phyloP scores from a whole-genome alignment of 2,113 vertebrate genomes.

The Tiliqua scincoides region DNA sequence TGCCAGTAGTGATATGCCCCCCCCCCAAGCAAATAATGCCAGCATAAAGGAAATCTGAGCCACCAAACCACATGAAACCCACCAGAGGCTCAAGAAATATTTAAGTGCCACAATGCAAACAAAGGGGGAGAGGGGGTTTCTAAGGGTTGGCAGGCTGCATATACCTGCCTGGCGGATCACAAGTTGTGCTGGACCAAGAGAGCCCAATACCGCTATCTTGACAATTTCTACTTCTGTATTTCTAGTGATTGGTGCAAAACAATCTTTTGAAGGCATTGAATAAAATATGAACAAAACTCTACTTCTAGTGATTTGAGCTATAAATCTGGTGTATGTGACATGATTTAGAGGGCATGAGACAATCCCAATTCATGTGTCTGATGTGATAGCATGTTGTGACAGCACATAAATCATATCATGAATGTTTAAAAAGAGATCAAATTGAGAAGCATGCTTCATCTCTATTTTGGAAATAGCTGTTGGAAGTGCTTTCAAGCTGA shows the following conservation, averaged over 20 bases:
- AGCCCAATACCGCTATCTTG: not conserved
- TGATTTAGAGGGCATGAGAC: slow-evolving; percentile 24
- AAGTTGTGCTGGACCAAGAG: not conserved
- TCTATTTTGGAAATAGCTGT: slow-evolving; percentile 23
- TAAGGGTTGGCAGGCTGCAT: not conserved
- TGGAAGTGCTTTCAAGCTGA: slow-evolving; percentile 23
- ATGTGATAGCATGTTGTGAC: not conserved
- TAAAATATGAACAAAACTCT: slow-evolving; percentile 30
- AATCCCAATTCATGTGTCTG: slow-evolving; percentile 28
- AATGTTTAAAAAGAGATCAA: slow-evolving; percentile 10
- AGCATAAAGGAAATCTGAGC: not conserved
- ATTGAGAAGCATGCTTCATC: slow-evolving; percentile 25
- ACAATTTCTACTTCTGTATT: slow-evolving; percentile 27
- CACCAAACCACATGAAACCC: not conserved
- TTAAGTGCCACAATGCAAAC: not conserved
- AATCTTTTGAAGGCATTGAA: slow-evolving; percentile 32
- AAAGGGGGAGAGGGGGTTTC: not conserved
- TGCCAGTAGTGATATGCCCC: too few relatives aligned
- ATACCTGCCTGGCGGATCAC: not conserved
- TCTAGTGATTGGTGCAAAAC: slow-evolving; percentile 17
- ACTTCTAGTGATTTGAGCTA: not conserved
- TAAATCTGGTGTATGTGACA: slow-evolving; percentile 36
- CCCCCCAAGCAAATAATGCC: too few relatives aligned
- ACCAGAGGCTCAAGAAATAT: not conserved
- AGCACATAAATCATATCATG: not conserved